A percentile compares a stretch with the other conserved stretches of the same genome.
These are phyloP conservation scores for Oscarella lobularis DNA, from an alignment of 37 sponge, comb jelly and placozoan genomes.

Conservation along the genomic window DNA sequence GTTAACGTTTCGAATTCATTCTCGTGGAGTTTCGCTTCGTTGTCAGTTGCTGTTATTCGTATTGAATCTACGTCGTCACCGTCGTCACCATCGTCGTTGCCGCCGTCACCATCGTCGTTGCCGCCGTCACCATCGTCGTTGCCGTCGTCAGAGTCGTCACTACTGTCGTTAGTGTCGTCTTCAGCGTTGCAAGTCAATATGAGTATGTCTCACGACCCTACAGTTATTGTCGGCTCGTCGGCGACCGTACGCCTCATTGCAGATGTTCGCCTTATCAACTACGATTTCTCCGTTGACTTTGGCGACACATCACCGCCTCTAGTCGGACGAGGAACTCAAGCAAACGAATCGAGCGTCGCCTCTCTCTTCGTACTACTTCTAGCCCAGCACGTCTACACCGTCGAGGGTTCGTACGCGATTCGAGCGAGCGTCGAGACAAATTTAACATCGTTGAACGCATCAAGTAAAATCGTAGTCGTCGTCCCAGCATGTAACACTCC, in stretches of 20 bases:
- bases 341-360: neutral
- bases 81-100: neutral
- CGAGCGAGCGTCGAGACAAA: neutral
- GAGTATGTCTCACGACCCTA: too few species aligned
- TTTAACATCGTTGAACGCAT: neutral
- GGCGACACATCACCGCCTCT: too few species aligned
- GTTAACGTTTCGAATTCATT: too few species aligned
- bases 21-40: neutral
- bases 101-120: neutral
- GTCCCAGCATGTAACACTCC: too few species aligned
- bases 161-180: neutral
- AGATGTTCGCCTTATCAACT: too few species aligned
- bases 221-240: too few species aligned
- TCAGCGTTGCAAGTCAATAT: neutral
- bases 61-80: neutral
- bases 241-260: too few species aligned
- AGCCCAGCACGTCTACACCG: neutral
- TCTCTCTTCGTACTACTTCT: neutral
- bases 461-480: neutral
- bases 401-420: neutral
- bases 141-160: neutral
- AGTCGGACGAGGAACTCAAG: too few species aligned
- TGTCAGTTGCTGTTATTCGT: neutral
- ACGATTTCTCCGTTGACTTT: too few species aligned
- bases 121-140: neutral